These are phyloP conservation scores for Catharus bicknelli DNA, from an alignment of 2,113 vertebrate species.

Conservation along the genomic window DNA sequence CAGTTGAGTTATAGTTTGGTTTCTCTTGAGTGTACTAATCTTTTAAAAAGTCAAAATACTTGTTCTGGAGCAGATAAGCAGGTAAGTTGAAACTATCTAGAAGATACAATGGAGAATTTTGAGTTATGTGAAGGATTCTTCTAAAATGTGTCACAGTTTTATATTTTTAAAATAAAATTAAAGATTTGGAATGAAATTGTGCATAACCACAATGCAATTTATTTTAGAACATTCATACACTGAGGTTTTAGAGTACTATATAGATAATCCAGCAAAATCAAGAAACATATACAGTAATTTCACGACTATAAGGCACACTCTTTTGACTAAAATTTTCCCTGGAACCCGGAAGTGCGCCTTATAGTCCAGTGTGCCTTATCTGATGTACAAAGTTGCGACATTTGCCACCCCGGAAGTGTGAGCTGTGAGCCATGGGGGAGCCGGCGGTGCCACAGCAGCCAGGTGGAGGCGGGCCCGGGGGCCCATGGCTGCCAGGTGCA, in stretches of 20 bases:
- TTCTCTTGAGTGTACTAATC: not conserved
- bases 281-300: not conserved
- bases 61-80: not conserved
- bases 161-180: not conserved
- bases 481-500: too few species aligned
- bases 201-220: not conserved
- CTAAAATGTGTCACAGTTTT: not conserved
- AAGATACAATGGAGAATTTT: not conserved
- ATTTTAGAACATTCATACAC: not conserved
- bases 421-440: too few species aligned
- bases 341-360: too few species aligned
- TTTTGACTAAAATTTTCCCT: too few species aligned
- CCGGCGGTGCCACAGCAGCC: too few species aligned
- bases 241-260: not conserved
- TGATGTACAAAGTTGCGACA: too few species aligned
- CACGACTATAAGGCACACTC: too few species aligned
- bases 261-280: not conserved
- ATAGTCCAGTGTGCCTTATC: too few species aligned
- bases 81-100: not conserved
- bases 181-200: not conserved
- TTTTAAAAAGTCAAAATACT: not conserved
- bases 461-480: too few species aligned
- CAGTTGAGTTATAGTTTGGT: not conserved
- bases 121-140: not conserved
- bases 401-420: too few species aligned